Evolutionary conservation across 2,888 invertebrate genomes (phyloP).

Genomic region (Cinara cedri): DNA sequence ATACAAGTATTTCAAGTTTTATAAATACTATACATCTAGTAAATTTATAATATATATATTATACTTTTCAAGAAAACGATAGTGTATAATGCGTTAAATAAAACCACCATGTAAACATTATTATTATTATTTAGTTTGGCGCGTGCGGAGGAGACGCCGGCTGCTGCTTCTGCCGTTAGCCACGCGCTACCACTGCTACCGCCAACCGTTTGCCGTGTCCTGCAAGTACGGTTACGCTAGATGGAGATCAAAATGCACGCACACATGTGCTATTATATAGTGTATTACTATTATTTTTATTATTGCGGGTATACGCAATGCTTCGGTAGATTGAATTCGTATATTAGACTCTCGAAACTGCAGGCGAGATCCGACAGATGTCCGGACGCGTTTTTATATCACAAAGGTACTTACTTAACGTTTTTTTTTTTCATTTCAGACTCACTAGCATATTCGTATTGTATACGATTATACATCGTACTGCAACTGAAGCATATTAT

Average conservation of each 20-base stretch:
- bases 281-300: constrained; percentile 9
- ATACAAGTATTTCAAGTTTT: too few species aligned
- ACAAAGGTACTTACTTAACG: constrained; percentile 12
- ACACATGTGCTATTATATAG: constrained; percentile 26
- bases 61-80: too few species aligned
- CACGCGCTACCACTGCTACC: neutral
- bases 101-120: too few species aligned
- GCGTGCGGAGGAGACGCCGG: constrained; percentile 45
- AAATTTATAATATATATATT: too few species aligned
- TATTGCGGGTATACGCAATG: constrained; percentile 4
- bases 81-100: too few species aligned
- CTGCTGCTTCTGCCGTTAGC: constrained; percentile 29
- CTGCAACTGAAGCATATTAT: too few species aligned
- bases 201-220: neutral
- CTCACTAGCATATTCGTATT: too few species aligned
- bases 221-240: constrained; percentile 29
- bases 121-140: constrained; percentile 6
- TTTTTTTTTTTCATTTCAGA: neutral
- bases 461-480: too few species aligned
- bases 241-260: constrained; percentile 38
- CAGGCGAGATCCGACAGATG: constrained; percentile 30
- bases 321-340: constrained; percentile 41
- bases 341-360: constrained; percentile 34
- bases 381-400: neutral
- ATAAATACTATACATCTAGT: too few species aligned